Evolutionary conservation across 1,140 invertebrate genomes (phyloP).

Genomic region (Plutomurus gul): DNA sequence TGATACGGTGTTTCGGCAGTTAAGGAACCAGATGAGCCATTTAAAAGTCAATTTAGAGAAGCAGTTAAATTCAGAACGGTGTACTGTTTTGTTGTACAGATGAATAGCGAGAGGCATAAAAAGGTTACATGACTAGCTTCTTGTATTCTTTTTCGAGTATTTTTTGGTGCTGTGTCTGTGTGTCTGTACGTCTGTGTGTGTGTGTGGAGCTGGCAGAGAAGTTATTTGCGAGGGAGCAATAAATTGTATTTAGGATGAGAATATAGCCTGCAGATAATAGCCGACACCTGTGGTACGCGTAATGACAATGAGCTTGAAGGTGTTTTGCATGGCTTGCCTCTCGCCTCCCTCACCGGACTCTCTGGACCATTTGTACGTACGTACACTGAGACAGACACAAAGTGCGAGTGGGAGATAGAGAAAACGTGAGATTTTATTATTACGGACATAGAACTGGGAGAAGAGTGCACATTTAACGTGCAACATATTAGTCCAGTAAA

Average conservation of each 20-base stretch:
- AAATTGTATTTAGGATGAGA: slow-evolving; percentile 1
- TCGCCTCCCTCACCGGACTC: not conserved
- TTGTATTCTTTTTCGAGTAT: not conserved
- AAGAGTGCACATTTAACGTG: too few relatives aligned
- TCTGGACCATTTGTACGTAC: not conserved
- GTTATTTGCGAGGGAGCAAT: slow-evolving; percentile 21
- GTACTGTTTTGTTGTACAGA: too few relatives aligned
- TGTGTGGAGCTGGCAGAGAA: not conserved
- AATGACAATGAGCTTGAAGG: slow-evolving; percentile 3
- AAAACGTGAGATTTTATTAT: too few relatives aligned
- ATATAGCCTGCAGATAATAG: slow-evolving; percentile 28
- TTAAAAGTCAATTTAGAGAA: too few relatives aligned
- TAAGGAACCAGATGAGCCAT: too few relatives aligned
- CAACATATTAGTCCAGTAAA: too few relatives aligned
- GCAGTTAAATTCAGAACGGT: too few relatives aligned
- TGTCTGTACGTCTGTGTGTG: not conserved
- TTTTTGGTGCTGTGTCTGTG: not conserved
- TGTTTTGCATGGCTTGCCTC: slow-evolving; percentile 12
- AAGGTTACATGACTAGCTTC: not conserved
- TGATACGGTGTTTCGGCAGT: too few relatives aligned
- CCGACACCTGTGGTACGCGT: slow-evolving; percentile 36
- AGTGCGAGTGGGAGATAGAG: too few relatives aligned
- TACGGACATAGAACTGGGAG: too few relatives aligned
- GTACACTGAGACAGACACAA: too few relatives aligned
- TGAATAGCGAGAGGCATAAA: too few relatives aligned